Conservation (phyloP, 1,140 invertebrate genomes). For the Sipha flava region DNA sequence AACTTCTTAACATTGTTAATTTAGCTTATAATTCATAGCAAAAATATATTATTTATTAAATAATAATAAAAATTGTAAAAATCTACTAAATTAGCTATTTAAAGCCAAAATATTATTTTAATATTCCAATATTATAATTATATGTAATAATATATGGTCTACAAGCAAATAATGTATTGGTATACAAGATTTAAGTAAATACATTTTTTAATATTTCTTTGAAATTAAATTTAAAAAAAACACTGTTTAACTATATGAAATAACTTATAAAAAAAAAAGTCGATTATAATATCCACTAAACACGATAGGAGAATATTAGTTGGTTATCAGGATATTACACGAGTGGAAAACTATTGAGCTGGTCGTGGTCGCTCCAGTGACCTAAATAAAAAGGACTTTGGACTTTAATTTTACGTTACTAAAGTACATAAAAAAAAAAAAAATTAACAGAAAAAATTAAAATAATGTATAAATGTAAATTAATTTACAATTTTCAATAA, state of each 20-base stretch:
- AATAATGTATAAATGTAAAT: background rate
- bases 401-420: background rate
- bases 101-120: too few relatives aligned
- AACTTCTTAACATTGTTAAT: background rate
- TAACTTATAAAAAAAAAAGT: background rate
- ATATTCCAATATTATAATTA: too few relatives aligned
- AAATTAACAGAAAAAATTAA: background rate
- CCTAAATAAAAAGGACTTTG: constrained; percentile 5
- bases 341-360: constrained; percentile 6
- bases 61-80: too few relatives aligned
- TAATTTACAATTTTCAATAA: too few relatives aligned
- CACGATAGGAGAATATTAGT: background rate
- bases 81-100: too few relatives aligned
- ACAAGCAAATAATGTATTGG: too few relatives aligned
- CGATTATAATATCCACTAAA: background rate
- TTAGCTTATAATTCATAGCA: too few relatives aligned
- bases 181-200: too few relatives aligned
- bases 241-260: background rate
- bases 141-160: too few relatives aligned
- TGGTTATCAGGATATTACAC: background rate
- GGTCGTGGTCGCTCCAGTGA: constrained; percentile 1
- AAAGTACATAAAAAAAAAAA: background rate
- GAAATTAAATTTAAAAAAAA: background rate
- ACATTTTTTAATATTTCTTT: too few relatives aligned
- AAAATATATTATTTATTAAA: too few relatives aligned